Evolutionary conservation across 2,888 invertebrate genomes (phyloP).

Genomic region (Didymodactylos carnosus): DNA sequence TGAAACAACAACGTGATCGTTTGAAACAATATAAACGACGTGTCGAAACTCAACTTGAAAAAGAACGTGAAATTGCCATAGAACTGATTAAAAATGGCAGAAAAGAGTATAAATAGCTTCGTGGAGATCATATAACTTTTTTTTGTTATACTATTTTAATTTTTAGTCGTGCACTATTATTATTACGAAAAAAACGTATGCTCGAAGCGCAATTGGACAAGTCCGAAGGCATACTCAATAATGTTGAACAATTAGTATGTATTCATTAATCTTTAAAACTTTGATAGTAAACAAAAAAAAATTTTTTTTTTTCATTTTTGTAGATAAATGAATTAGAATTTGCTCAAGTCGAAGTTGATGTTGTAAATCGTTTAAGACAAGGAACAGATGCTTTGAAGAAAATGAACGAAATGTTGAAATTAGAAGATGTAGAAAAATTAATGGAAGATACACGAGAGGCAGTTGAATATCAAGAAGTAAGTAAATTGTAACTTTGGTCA

Average conservation of each 20-base stretch:
- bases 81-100: constrained; percentile 66
- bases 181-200: constrained; percentile 76
- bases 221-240: constrained; percentile 64
- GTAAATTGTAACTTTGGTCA: neutral
- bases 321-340: constrained; percentile 60
- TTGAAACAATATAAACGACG: constrained; percentile 77
- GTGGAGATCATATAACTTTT: too few species aligned
- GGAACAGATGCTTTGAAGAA: constrained; percentile 81
- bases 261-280: neutral
- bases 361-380: constrained; percentile 66
- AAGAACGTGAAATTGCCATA: constrained; percentile 64
- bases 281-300: neutral
- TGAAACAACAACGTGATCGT: constrained; percentile 88
- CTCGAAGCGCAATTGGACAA: constrained; percentile 70
- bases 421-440: constrained; percentile 82
- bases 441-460: constrained; percentile 86
- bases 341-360: constrained; percentile 71
- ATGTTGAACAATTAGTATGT: constrained; percentile 54
- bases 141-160: neutral
- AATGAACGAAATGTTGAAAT: constrained; percentile 63
- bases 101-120: too few species aligned
- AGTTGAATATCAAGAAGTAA: constrained; percentile 63
- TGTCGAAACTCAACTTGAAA: constrained; percentile 60
- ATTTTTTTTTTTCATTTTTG: constrained; percentile 4
- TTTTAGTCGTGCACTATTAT: constrained; percentile 47